Percentiles rank a stretch among this genome's conserved stretches.
These are phyloP conservation scores for Limnephilus rhombicus DNA, from an alignment of 2,888 invertebrate genomes.

Conservation along the genomic window DNA sequence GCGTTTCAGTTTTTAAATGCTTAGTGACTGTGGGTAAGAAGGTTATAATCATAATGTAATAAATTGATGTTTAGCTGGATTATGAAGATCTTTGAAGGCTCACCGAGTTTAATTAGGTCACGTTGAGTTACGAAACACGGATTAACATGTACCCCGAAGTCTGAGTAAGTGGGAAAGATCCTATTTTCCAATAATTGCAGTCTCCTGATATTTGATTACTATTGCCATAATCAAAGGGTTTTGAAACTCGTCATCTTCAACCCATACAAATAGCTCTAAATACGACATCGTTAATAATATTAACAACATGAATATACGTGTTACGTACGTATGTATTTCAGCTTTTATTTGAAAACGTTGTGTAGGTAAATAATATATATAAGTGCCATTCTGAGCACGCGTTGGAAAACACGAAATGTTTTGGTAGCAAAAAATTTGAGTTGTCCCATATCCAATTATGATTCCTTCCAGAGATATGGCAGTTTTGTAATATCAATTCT, in stretches of 20 bases:
- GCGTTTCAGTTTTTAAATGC: neutral
- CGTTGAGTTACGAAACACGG: neutral
- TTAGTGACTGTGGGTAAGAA: neutral
- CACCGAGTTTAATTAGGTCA: neutral
- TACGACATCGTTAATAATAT: neutral
- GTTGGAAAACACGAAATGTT: neutral
- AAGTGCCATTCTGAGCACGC: neutral
- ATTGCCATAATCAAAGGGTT: neutral
- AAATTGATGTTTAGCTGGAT: neutral
- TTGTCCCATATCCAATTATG: neutral
- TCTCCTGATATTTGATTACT: neutral
- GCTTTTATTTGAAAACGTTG: neutral
- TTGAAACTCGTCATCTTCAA: neutral
- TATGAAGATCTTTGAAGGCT: neutral
- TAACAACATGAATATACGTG: neutral
- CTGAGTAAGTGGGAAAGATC: neutral
- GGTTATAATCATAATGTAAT: neutral
- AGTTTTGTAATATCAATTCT: neutral
- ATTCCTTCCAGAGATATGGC: neutral
- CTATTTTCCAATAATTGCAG: neutral
- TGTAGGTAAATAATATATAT: neutral
- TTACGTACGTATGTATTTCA: neutral
- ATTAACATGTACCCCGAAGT: neutral
- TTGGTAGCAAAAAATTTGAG: neutral
- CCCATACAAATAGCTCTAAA: neutral